These are phyloP conservation scores for Sepiola atlantica DNA, from an alignment of 2,888 invertebrate genomes.

Conservation along the genomic window DNA sequence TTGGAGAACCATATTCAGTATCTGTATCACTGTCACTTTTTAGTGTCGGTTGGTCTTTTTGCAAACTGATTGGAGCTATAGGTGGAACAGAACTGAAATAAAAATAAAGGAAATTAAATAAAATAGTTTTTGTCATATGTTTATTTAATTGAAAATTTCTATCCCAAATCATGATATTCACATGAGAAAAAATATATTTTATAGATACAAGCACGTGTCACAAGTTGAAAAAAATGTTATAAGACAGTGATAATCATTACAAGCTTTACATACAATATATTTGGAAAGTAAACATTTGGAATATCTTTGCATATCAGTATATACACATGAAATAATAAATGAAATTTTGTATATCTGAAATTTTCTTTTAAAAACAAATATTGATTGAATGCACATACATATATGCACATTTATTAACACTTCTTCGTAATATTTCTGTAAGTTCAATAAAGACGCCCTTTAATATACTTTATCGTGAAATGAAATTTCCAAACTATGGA, in stretches of 20 bases:
- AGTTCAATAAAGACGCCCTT: background rate
- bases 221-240: background rate
- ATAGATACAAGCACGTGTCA: background rate
- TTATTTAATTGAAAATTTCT: background rate
- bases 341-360: background rate
- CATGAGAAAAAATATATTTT: background rate
- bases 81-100: background rate
- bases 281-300: too few relatives aligned
- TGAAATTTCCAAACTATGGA: background rate
- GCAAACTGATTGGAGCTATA: background rate
- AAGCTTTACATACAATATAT: background rate
- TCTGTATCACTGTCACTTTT: slow-evolving; percentile 10
- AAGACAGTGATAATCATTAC: background rate
- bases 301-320: too few relatives aligned
- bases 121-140: background rate
- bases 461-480: background rate
- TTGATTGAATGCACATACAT: background rate
- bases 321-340: too few relatives aligned
- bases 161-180: background rate
- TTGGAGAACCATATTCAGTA: slow-evolving; percentile 7
- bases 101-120: background rate
- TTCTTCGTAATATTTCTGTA: background rate
- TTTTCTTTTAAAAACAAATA: background rate
- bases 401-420: background rate
- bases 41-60: background rate